These are phyloP conservation scores for Xenopus laevis DNA, from an alignment of 2,113 vertebrate species.

Conservation along the genomic window DNA sequence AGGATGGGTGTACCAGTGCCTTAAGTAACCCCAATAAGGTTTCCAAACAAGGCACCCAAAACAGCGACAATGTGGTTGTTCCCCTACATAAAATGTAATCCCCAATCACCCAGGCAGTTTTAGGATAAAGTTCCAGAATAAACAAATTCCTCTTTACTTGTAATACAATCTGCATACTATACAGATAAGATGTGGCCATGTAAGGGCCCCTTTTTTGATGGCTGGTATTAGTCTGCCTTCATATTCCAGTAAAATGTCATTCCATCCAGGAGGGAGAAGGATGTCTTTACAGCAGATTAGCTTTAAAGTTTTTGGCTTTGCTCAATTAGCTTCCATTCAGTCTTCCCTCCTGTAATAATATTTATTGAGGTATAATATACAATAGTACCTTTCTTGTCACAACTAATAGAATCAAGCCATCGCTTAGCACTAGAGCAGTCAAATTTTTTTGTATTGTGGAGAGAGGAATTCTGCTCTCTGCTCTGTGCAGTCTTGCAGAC, in stretches of 20 bases:
- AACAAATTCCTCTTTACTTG: too few relatives aligned
- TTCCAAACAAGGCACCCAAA: too few relatives aligned
- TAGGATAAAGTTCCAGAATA: too few relatives aligned
- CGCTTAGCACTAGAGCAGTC: background rate
- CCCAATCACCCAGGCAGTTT: too few relatives aligned
- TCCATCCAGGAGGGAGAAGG: slow-evolving; percentile 2
- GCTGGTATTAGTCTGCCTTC: background rate
- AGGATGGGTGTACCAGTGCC: too few relatives aligned
- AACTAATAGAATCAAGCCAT: background rate
- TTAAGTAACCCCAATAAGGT: too few relatives aligned
- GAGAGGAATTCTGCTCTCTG: background rate
- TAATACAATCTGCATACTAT: background rate
- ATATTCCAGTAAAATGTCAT: slow-evolving; percentile 18
- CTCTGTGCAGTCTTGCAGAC: background rate
- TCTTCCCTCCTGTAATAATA: slow-evolving; percentile 31
- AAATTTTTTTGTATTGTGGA: background rate
- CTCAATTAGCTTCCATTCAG: slow-evolving; percentile 35
- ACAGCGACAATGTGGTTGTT: too few relatives aligned
- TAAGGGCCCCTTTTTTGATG: background rate
- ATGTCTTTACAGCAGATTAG: slow-evolving; percentile 27
- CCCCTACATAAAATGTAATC: too few relatives aligned
- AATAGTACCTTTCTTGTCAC: background rate
- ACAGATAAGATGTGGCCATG: too few relatives aligned
- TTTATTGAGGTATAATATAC: slow-evolving; percentile 28
- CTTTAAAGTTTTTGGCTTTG: slow-evolving; percentile 27